These are phyloP conservation scores for Carabus problematicus DNA, from an alignment of 2,888 invertebrate genomes.

Conservation along the genomic window DNA sequence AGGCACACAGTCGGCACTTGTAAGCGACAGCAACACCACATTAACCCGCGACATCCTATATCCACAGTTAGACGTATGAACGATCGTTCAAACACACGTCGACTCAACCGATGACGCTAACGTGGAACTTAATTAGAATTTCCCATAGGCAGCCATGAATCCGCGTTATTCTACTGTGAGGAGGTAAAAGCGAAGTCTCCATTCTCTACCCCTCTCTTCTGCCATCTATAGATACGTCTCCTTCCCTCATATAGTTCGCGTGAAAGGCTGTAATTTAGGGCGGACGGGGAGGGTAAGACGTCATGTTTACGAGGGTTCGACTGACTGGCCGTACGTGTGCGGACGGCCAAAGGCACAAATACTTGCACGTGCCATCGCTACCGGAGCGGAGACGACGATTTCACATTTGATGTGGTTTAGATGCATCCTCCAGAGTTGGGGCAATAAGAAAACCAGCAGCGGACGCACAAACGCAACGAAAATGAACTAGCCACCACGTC, in stretches of 20 bases:
- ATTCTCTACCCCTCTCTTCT: neutral
- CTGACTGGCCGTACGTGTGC: slow-evolving; percentile 25
- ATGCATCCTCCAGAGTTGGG: neutral
- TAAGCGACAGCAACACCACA: slow-evolving; percentile 8
- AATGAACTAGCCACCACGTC: slow-evolving; percentile 44
- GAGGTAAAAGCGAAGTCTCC: too few species aligned
- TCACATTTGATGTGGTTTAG: slow-evolving; percentile 15
- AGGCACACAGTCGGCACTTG: too few species aligned
- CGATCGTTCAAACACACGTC: too few species aligned
- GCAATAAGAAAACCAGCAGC: slow-evolving; percentile 13
- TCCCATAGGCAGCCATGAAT: slow-evolving; percentile 25
- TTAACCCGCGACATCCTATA: neutral
- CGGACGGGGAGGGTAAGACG: slow-evolving; percentile 6
- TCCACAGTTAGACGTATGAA: too few species aligned
- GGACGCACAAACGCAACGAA: slow-evolving; percentile 43
- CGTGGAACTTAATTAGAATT: slow-evolving; percentile 33
- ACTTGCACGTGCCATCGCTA: slow-evolving; percentile 8
- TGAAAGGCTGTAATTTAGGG: slow-evolving; percentile 13
- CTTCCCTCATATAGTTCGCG: neutral
- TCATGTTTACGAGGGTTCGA: slow-evolving; percentile 25
- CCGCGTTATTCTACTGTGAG: slow-evolving; percentile 4
- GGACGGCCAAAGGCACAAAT: slow-evolving; percentile 19
- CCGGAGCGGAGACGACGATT: slow-evolving; percentile 1
- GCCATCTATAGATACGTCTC: neutral
- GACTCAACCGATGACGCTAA: slow-evolving; percentile 6